Conservation (phyloP, 2,888 invertebrate genomes). For the Tenthredo livida region DNA sequence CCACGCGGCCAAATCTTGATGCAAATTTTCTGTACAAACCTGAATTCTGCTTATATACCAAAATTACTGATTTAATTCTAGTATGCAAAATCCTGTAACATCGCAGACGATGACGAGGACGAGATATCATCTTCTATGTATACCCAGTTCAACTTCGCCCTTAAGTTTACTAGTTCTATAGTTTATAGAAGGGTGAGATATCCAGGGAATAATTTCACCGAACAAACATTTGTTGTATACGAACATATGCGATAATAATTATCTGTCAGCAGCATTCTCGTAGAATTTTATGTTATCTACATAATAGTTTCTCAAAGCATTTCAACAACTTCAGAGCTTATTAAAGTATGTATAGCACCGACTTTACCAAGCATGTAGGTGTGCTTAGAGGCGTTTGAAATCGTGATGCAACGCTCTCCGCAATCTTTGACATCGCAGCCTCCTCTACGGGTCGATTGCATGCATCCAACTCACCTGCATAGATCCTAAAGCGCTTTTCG, state of each 20-base stretch:
- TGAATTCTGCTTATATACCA: not conserved
- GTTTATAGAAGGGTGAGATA: not conserved
- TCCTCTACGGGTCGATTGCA: slow-evolving; percentile 22
- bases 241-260: not conserved
- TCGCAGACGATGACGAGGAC: not conserved
- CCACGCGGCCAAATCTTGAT: not conserved
- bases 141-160: not conserved
- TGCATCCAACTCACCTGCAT: not conserved
- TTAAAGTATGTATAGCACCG: not conserved
- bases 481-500: not conserved
- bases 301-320: not conserved
- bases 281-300: not conserved
- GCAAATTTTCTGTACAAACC: not conserved
- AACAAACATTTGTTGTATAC: not conserved
- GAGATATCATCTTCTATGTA: not conserved
- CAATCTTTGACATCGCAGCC: slow-evolving; percentile 31
- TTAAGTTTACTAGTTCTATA: not conserved
- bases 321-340: slow-evolving; percentile 14
- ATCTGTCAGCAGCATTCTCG: not conserved
- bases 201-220: not conserved
- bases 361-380: not conserved
- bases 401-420: slow-evolving; percentile 26
- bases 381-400: not conserved
- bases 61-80: not conserved
- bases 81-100: not conserved